Percentiles rank a stretch among this genome's conserved stretches.
Evolutionary conservation across 2,113 vertebrate species (phyloP).

Genomic region (Poicephalus gulielmi): DNA sequence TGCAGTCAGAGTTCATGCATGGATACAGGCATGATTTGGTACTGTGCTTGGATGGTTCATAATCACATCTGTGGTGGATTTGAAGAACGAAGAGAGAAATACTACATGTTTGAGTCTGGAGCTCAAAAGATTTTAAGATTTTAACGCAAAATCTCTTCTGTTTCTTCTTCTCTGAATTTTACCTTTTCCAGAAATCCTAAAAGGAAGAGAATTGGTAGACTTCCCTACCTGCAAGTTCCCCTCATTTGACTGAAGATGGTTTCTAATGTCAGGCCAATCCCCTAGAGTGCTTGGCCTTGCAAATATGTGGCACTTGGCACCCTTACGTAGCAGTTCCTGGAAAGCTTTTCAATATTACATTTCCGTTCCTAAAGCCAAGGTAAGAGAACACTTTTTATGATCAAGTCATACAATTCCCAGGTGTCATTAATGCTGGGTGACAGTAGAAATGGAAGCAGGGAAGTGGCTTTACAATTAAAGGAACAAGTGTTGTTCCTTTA

Average conservation of each 20-base stretch:
- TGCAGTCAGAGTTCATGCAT: not conserved
- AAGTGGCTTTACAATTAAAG: not conserved
- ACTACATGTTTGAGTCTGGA: slow-evolving; percentile 51
- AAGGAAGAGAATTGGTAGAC: not conserved
- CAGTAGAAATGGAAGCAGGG: not conserved
- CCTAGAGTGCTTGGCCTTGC: not conserved
- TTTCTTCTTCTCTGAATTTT: slow-evolving; percentile 15
- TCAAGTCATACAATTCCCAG: not conserved
- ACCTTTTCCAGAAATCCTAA: not conserved
- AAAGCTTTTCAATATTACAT: not conserved
- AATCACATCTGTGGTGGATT: not conserved
- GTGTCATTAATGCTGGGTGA: not conserved
- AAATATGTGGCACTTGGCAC: not conserved
- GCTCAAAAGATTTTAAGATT: slow-evolving; percentile 24
- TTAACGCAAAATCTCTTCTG: slow-evolving; percentile 50
- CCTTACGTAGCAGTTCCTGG: not conserved
- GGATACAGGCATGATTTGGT: not conserved
- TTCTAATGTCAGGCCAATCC: not conserved
- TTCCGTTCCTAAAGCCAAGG: not conserved
- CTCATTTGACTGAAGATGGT: not conserved
- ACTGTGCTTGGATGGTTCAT: not conserved
- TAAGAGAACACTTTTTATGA: not conserved
- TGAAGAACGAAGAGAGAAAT: slow-evolving; percentile 38
- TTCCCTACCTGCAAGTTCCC: not conserved
- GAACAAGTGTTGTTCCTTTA: not conserved